Evolutionary conservation across 2,113 vertebrate species (phyloP).

Genomic region (human): DNA sequence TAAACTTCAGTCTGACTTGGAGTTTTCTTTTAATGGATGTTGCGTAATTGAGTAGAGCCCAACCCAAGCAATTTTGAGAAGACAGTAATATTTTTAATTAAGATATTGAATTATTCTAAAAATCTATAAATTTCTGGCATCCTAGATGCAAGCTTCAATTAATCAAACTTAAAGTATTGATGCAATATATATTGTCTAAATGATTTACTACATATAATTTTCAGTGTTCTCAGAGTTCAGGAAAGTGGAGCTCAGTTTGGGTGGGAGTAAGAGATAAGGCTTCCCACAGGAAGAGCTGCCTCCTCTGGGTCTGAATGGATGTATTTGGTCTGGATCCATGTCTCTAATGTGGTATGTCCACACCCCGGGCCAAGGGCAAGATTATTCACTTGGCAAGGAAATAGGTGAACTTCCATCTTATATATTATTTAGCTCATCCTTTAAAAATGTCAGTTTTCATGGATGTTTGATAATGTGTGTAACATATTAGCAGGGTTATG

Average conservation of each 20-base stretch:
- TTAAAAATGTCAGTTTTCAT: slow-evolving; percentile 15
- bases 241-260: not conserved
- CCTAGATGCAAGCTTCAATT: slow-evolving; percentile 19
- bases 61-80: slow-evolving; percentile 44
- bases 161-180: slow-evolving; percentile 61
- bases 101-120: slow-evolving; percentile 51
- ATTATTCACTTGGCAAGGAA: not conserved
- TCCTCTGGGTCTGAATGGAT: not conserved
- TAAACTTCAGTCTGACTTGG: not conserved
- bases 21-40: not conserved
- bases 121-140: slow-evolving; percentile 59
- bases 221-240: not conserved
- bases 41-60: not conserved
- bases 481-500: not conserved
- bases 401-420: not conserved
- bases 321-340: not conserved
- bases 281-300: not conserved
- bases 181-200: not conserved
- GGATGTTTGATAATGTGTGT: not conserved
- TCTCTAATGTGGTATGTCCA: not conserved
- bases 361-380: not conserved
- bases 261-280: not conserved
- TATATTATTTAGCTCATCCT: not conserved
- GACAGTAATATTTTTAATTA: slow-evolving; percentile 69
- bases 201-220: slow-evolving; percentile 17